Base-by-base conservation (phyloP, 2,797 vertebrate species). In the Poeciliopsis paucimaculata region DNA sequence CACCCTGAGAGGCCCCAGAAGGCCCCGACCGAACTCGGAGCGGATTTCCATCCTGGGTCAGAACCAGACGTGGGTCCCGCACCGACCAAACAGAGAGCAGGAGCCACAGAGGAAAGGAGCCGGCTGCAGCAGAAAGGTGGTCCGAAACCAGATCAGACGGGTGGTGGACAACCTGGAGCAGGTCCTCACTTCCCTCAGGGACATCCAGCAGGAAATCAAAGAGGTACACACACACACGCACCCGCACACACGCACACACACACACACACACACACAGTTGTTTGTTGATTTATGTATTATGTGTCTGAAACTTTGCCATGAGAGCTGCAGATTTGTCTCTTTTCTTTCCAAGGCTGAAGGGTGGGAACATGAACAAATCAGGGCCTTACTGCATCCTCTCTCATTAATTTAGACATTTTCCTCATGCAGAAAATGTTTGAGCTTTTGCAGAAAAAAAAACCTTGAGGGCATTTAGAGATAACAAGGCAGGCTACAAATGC, bases 181-280 rank as follows among this genome's bases (percentile, higher is more conserved):
- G 70, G 95, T 96, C 73, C 90, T 96, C 2, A 89, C 76, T 10
- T 94, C 95, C 2, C 89, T 96, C 88, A 95, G 94, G 87, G 94
- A 95, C 16, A 93, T 96, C 36, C 95, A 96, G 28, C 93, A 95
- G 88, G 96, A 96, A 91, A 96, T 96, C 95, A 96, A 93, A 86
- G 96, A 96, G 96, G 96, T 96, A 94, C 93, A 28, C 49, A 23
- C 9, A 28, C 49, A 23, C 5, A 5, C 46, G 1, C 46, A 46
- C 18, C 31, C 12, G 34, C 6, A 3, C 62, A 43, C 39, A 11
- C 36, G 0, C 93, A 28, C 47, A 7, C 7, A 26, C 47, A 2
- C 15, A 5, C 46, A 16, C 46, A 47, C 18, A 62, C 13, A 64
- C 7, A 4, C 64, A n/a, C 36, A 16, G 5, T 73, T 78, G 39